A percentile compares a stretch with the other conserved stretches of the same genome.
Evolutionary conservation across 2,113 vertebrate species (phyloP).

Genomic region (Scalopus aquaticus): DNA sequence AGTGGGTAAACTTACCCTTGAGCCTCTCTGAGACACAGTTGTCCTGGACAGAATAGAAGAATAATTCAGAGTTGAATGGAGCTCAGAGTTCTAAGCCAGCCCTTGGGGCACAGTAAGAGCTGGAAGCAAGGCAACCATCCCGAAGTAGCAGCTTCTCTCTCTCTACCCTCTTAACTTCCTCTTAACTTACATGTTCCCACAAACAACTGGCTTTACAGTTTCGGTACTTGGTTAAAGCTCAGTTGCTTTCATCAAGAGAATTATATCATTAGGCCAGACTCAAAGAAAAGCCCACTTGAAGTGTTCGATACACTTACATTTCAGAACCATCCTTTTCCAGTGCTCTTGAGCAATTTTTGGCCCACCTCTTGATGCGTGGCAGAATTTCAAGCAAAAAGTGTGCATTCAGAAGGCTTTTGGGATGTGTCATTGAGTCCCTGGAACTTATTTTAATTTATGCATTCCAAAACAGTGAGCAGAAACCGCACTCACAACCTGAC

Average conservation of each 20-base stretch:
- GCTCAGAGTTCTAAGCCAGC: not conserved
- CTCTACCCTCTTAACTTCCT: not conserved
- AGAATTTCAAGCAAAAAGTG: constrained; percentile 20
- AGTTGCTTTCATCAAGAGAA: constrained; percentile 35
- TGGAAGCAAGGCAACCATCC: not conserved
- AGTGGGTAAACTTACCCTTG: not conserved
- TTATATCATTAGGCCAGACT: constrained; percentile 14
- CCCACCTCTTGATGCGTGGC: not conserved
- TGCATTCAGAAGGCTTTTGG: constrained; percentile 9
- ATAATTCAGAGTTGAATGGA: not conserved
- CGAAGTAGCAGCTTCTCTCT: not conserved
- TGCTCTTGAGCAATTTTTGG: constrained; percentile 44
- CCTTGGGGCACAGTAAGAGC: not conserved
- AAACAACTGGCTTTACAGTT: constrained; percentile 17
- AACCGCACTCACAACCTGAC: not conserved
- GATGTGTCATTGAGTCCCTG: not conserved
- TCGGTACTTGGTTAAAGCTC: not conserved
- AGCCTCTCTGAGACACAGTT: not conserved
- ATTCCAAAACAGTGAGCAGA: constrained; percentile 1
- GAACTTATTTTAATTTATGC: constrained; percentile 30
- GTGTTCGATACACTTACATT: not conserved
- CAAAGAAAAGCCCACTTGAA: not conserved
- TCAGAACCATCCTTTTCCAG: constrained; percentile 31
- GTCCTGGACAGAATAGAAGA: not conserved
- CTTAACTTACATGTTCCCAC: not conserved